These are phyloP conservation scores for Dolomedes plantarius DNA, from an alignment of 2,888 invertebrate genomes.

Conservation along the genomic window DNA sequence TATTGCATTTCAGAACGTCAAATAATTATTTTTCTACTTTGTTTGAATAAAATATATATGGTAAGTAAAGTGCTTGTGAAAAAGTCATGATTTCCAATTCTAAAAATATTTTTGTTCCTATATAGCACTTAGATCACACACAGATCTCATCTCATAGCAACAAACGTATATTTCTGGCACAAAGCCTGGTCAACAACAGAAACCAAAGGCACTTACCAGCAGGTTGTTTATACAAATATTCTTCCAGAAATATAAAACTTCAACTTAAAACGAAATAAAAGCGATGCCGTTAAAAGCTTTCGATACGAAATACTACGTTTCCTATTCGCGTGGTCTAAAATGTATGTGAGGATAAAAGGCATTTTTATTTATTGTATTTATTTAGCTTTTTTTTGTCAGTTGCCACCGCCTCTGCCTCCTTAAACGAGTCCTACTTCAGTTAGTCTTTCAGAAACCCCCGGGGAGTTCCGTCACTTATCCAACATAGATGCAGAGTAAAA, in stretches of 20 bases:
- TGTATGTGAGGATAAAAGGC: neutral
- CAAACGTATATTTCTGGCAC: too few species aligned
- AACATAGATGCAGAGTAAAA: neutral
- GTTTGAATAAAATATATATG: too few species aligned
- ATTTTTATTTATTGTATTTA: slow-evolving; percentile 3
- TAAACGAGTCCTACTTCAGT: neutral
- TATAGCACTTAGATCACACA: too few species aligned
- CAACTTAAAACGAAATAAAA: neutral
- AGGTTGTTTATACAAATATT: neutral
- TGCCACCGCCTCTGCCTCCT: neutral
- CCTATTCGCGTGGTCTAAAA: neutral
- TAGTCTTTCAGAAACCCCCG: neutral
- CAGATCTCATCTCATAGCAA: too few species aligned
- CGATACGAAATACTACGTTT: neutral
- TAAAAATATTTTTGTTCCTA: too few species aligned
- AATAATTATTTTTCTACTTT: too few species aligned
- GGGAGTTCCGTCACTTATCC: neutral
- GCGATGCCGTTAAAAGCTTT: neutral
- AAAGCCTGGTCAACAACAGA: too few species aligned
- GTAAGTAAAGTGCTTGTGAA: too few species aligned
- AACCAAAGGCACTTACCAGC: neutral
- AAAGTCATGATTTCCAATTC: too few species aligned
- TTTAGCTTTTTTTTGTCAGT: neutral
- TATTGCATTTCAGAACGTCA: too few species aligned
- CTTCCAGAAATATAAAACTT: neutral